Conservation (phyloP, 2,113 vertebrate genomes). For the Arenaria interpres region DNA sequence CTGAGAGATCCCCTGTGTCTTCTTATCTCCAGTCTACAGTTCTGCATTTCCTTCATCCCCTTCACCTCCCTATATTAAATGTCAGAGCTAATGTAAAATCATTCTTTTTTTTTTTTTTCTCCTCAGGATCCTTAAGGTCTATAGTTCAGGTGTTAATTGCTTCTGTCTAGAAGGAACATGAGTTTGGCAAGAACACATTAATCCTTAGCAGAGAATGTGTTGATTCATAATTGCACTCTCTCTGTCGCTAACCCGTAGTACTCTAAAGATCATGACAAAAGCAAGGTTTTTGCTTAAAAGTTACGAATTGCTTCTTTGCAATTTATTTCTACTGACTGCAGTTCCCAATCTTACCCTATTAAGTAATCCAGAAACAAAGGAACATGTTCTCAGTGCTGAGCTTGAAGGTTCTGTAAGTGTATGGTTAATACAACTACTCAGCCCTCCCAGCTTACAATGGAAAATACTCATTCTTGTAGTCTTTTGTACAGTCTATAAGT, state of each 20-base stretch:
- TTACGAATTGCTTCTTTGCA: background rate
- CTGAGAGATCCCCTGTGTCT: background rate
- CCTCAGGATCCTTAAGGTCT: background rate
- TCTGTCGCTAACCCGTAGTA: background rate
- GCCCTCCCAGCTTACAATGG: background rate
- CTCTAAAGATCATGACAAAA: background rate
- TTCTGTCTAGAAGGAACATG: background rate
- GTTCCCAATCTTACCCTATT: background rate
- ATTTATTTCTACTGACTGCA: background rate
- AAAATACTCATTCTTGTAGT: background rate
- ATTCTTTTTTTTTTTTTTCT: background rate
- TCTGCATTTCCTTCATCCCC: background rate
- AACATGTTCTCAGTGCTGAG: background rate
- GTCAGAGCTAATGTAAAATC: background rate
- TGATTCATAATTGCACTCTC: conserved; percentile 19
- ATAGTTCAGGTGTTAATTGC: background rate
- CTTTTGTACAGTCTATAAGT: background rate
- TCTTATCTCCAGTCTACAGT: background rate
- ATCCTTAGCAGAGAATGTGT: background rate
- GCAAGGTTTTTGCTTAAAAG: background rate
- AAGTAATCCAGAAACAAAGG: background rate
- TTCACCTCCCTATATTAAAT: background rate
- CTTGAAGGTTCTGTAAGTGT: background rate
- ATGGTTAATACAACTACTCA: background rate
- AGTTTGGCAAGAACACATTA: conserved; percentile 20